Evolutionary conservation across 2,888 invertebrate genomes (phyloP), one percentile per base, ranked within the genome.

Genomic region (Strigamia transsilvanica): DNA sequence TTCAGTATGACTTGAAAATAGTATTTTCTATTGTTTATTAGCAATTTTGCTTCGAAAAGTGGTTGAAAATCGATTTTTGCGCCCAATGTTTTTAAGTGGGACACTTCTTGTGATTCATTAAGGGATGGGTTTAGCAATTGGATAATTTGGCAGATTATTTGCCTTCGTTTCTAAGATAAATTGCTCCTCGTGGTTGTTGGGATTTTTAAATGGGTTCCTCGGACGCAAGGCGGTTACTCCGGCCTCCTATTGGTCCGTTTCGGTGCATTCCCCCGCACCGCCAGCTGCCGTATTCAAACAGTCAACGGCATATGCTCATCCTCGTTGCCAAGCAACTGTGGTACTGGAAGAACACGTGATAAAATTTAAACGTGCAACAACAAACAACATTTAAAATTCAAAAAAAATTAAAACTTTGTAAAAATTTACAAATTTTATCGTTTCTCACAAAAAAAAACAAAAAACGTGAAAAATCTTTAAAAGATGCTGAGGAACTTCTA

Each of bases 281-380:
- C 27, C 73, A 73, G 73, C 73, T 73, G 73, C 73, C 73, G 73
- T 73, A 73, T 73, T 73, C 73, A 73, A 73, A 73, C 73, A 73
- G 73, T 73, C 73, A 73, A 73, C 73, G 73, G 73, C 73, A 73
- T 73, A 27, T 73, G 73, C 73, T 73, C 73, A 73, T 73, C 73
- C 73, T 32, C 32, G 73, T 73, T 73, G 73, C 73, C 32, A 23
- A 73, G 73, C 73, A 73, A 73, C 73, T 73, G 73, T 32, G n/a
- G 2, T 32, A 73, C 32, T 32, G 73, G 56, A 18, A 2, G 18
- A 56, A 73, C 73, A 73, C 73, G 73, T 73, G 73, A 73, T 73
- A 32, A 73, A 73, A 73, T 73, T 73, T 73, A 73, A 73, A 73
- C 12, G n/a, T 73, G 4, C 12, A 12, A 73, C 12, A 32, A 73